Conservation (phyloP, 2,888 invertebrate genomes). For the Lottia gigantea region DNA sequence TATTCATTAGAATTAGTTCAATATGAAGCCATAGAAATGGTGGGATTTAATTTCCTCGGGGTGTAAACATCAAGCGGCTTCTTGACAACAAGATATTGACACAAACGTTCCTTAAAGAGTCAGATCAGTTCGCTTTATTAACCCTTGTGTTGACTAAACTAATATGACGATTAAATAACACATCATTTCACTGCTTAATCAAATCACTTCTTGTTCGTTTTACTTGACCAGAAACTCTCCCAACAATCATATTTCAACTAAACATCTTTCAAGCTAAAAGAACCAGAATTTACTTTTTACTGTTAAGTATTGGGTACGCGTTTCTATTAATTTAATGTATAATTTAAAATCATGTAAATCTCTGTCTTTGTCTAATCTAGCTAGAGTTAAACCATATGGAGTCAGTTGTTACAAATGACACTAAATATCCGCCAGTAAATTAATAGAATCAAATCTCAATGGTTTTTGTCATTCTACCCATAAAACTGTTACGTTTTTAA, state of each 20-base stretch:
- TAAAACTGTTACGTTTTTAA: slow-evolving; percentile 2
- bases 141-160: slow-evolving; percentile 8
- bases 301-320: too few relatives aligned
- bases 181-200: slow-evolving; percentile 4
- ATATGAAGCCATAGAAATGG: slow-evolving; percentile 16
- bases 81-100: slow-evolving; percentile 4
- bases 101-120: neutral
- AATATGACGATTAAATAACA: slow-evolving; percentile 11
- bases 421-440: too few relatives aligned
- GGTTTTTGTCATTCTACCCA: slow-evolving; percentile 1
- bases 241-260: too few relatives aligned
- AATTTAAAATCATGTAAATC: too few relatives aligned
- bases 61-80: slow-evolving; percentile 14
- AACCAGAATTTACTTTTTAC: too few relatives aligned
- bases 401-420: too few relatives aligned
- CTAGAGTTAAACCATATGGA: too few relatives aligned
- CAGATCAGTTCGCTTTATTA: slow-evolving; percentile 1
- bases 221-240: too few relatives aligned
- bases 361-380: too few relatives aligned
- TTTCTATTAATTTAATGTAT: too few relatives aligned
- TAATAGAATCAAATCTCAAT: neutral
- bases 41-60: slow-evolving; percentile 23
- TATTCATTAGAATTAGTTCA: slow-evolving; percentile 12
- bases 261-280: too few relatives aligned
- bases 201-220: neutral